These are phyloP conservation scores for Archips crataeganus DNA, from an alignment of 2,888 invertebrate species.

Conservation along the genomic window DNA sequence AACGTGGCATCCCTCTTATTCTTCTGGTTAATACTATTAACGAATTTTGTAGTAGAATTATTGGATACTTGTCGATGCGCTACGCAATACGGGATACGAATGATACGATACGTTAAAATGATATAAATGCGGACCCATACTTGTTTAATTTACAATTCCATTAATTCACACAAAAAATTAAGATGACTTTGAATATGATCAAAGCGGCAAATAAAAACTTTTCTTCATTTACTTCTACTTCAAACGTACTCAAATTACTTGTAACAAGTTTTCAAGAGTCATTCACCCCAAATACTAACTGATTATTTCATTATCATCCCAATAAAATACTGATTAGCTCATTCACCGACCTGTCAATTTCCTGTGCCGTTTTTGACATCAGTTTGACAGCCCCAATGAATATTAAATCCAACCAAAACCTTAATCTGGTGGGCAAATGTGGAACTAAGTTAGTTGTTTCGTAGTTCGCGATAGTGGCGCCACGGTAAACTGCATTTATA, in stretches of 20 bases:
- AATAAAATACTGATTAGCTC: conserved; percentile 33
- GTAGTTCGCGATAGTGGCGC: background rate
- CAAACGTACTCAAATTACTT: conserved; percentile 1
- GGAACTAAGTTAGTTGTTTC: background rate
- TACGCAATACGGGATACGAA: no score
- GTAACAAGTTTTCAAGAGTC: conserved; percentile 2
- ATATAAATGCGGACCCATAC: no score
- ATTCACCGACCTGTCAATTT: conserved; percentile 37
- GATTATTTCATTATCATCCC: conserved; percentile 30
- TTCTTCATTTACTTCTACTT: conserved; percentile 3
- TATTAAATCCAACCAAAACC: conserved; percentile 12
- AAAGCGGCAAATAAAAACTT: background rate
- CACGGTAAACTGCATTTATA: background rate
- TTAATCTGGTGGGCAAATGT: background rate
- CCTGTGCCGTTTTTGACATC: conserved; percentile 30
- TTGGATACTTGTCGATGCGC: no score
- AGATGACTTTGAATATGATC: background rate
- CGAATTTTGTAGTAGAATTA: no score
- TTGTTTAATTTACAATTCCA: background rate
- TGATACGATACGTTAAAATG: no score
- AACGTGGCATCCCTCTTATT: no score
- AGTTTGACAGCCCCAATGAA: conserved; percentile 37
- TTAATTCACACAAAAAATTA: background rate
- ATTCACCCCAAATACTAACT: conserved; percentile 16
- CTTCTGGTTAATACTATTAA: no score